Base-by-base conservation (phyloP, 2,113 vertebrate species). In the Euleptes europaea region DNA sequence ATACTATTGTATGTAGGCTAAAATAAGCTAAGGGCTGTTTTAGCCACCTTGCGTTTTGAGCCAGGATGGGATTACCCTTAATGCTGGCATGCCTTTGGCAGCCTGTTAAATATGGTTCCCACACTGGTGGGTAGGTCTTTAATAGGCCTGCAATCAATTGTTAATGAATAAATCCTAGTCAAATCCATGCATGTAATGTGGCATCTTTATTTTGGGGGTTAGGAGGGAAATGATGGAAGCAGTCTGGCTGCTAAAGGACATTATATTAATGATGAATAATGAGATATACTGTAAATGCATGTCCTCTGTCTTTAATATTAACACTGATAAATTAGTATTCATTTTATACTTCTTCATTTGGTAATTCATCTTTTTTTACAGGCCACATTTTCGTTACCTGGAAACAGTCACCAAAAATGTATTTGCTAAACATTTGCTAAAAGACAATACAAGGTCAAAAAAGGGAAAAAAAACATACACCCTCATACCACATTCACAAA, bases 371-470 rank as follows among this genome's bases (percentile, higher is more conserved):
- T 51, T 0, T 90, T n/a, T 90, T 90, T 87, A 54, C 85, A 65
- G 88, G 83, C 74, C 47, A 42, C 1, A 1, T 33, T 83, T 67
- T 85, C 88, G 33, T 80, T 86, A 71, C 77, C 85, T 49, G 21
- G 7, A 23, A 89, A 85, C 57, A 60, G 57, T 60, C 21, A 69
- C 5, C 47, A 15, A 42, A 84, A 82, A 78, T 91, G 87, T 82
- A 1, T 75, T 65, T 49, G 74, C 28, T 86, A 85, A 91, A 85
- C 42, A 83, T 86, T 83, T 83, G 85, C 17, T 85, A 81, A 80
- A 79, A 66, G 33, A 51, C 51, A 81, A 51, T 3, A n/a, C 66
- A 9, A 84, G 60, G 70, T 1, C 3, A 3, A 13, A 87, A 91
- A 89, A 80, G n/a, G n/a, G 15, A 47, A 10, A 35, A 67, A 51